Evolutionary conservation across 2,888 invertebrate species (phyloP).

Genomic region (Tiphia femorata): DNA sequence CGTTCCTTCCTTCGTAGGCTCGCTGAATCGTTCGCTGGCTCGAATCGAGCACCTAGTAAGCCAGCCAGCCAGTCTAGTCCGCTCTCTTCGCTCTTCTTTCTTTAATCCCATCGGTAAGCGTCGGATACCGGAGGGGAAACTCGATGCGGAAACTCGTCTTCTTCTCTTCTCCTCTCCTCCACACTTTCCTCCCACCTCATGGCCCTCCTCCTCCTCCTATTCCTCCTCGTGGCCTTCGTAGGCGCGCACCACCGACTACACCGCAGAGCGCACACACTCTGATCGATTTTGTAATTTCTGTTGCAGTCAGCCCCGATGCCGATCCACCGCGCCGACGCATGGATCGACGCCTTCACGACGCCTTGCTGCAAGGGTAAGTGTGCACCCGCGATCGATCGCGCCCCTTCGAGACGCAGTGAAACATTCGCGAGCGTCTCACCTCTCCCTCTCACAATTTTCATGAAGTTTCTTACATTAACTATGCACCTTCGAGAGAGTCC

Average conservation of each 20-base stretch:
- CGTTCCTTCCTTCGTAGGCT: no score
- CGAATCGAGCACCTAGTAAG: no score
- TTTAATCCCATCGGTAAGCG: no score
- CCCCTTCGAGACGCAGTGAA: no score
- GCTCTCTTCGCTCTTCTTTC: no score
- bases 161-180: neutral
- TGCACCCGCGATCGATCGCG: no score
- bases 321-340: slow-evolving; percentile 22
- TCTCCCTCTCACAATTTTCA: no score
- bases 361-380: slow-evolving; percentile 33
- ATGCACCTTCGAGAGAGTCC: no score
- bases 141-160: neutral
- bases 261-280: neutral
- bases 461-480: no score
- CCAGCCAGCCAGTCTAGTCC: no score
- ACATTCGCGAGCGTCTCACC: slow-evolving; percentile 8
- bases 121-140: no score
- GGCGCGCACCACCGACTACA: neutral
- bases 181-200: neutral
- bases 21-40: no score
- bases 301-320: slow-evolving; percentile 45
- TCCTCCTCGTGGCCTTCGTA: neutral
- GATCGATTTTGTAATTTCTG: slow-evolving; percentile 17
- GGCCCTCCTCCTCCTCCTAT: neutral
- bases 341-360: neutral